Percentiles rank a stretch among this genome's conserved stretches.
Evolutionary conservation across 92 coral and sea anemone species (phyloP).

Genomic region (Phenganax stokvisi): DNA sequence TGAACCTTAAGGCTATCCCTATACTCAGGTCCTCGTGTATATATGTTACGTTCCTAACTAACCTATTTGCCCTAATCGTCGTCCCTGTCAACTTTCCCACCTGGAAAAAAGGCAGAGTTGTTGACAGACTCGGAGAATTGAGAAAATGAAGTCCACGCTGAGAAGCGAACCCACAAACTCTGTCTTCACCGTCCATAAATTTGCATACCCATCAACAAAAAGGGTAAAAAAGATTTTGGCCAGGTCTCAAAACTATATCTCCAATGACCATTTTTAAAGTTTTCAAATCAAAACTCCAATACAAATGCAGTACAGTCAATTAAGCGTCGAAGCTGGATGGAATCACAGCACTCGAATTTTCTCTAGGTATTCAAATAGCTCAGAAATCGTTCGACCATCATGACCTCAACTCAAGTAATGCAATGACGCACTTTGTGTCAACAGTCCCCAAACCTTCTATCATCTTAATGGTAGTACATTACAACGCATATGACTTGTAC

Average conservation of each 20-base stretch:
- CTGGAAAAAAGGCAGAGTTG: no score
- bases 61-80: no score
- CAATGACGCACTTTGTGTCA: conserved; percentile 1
- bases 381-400: conserved; percentile 19
- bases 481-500: conserved; percentile 20
- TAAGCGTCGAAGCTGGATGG: background rate
- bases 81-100: no score
- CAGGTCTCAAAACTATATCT: background rate
- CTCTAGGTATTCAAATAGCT: background rate
- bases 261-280: background rate
- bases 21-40: no score
- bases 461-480: conserved; percentile 28
- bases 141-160: no score
- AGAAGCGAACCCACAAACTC: no score
- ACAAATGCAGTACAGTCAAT: no score
- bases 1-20: no score
- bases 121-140: no score
- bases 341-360: background rate
- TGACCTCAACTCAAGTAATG: background rate
- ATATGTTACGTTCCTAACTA: no score
- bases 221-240: background rate
- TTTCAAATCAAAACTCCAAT: background rate
- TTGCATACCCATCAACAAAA: background rate
- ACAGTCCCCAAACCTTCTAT: conserved; percentile 5
- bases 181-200: no score